Conservation (phyloP, 2,113 vertebrate species). For the Cottus gobio region DNA sequence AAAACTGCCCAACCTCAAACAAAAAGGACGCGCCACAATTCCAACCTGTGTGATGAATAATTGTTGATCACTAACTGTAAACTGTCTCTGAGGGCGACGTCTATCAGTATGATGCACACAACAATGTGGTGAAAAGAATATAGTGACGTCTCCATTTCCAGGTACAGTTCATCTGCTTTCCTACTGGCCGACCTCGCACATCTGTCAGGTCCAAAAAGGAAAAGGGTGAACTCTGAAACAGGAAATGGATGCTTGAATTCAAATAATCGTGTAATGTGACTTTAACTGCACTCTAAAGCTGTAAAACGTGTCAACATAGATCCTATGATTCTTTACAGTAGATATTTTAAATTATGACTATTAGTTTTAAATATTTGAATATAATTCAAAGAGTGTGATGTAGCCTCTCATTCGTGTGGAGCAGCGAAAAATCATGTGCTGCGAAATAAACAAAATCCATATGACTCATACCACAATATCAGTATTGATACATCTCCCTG, state of each 20-base stretch:
- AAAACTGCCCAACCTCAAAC: not conserved
- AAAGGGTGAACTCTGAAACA: slow-evolving; percentile 11
- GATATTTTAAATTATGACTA: slow-evolving; percentile 6
- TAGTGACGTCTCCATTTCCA: not conserved
- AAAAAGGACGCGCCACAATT: not conserved
- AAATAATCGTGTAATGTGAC: not conserved
- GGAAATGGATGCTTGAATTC: not conserved
- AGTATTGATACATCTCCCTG: not conserved
- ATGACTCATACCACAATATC: slow-evolving; percentile 13
- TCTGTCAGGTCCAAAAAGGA: slow-evolving; percentile 5
- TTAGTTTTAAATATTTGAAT: slow-evolving; percentile 5
- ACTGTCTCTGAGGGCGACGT: not conserved
- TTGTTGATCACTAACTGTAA: not conserved
- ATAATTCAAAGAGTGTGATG: not conserved
- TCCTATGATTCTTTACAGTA: slow-evolving; percentile 3
- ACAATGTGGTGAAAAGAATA: not conserved
- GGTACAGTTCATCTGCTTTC: slow-evolving; percentile 11
- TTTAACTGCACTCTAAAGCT: not conserved
- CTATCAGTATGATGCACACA: not conserved
- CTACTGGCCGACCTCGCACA: not conserved
- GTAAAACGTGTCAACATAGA: not conserved
- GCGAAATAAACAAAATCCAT: slow-evolving; percentile 1
- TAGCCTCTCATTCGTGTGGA: not conserved
- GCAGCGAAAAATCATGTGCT: not conserved
- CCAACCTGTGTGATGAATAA: not conserved